phyloP scores from a whole-genome alignment of 2,888 invertebrate genomes.

The Hypomecis atomaria region DNA sequence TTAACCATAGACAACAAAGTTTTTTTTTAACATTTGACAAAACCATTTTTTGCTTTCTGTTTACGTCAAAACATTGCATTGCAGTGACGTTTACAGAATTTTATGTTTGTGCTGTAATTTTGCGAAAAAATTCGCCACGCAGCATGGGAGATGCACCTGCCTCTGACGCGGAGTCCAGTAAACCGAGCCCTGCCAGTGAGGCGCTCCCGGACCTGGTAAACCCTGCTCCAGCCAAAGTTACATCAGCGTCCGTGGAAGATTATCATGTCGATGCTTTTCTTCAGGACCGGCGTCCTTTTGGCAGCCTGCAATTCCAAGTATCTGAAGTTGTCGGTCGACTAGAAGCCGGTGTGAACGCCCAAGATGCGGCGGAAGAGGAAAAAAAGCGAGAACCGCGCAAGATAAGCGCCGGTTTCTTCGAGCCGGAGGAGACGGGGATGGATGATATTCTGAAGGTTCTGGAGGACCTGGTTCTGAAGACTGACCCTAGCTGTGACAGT shows the following conservation, averaged over 20 bases:
- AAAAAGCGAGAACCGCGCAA: slow-evolving; percentile 73
- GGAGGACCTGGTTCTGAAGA: slow-evolving; percentile 85
- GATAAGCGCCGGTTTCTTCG: slow-evolving; percentile 81
- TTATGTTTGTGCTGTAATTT: slow-evolving; percentile 69
- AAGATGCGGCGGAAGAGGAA: slow-evolving; percentile 71
- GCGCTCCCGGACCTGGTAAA: slow-evolving; percentile 66
- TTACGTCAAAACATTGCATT: slow-evolving; percentile 75
- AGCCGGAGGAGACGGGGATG: slow-evolving; percentile 83
- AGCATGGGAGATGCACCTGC: slow-evolving; percentile 78
- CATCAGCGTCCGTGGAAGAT: slow-evolving; percentile 29
- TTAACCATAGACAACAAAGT: slow-evolving; percentile 19
- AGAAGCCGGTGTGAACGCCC: slow-evolving; percentile 86
- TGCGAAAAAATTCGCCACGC: slow-evolving; percentile 71
- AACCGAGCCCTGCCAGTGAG: slow-evolving; percentile 61
- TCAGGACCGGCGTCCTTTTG: slow-evolving; percentile 86
- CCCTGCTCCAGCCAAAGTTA: slow-evolving; percentile 20
- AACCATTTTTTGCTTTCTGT: slow-evolving; percentile 20
- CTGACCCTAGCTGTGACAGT: slow-evolving; percentile 86
- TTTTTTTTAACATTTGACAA: slow-evolving; percentile 36
- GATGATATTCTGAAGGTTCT: slow-evolving; percentile 86
- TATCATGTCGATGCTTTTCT: slow-evolving; percentile 45
- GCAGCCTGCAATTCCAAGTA: slow-evolving; percentile 88
- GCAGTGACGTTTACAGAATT: slow-evolving; percentile 82
- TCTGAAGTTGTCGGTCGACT: slow-evolving; percentile 89
- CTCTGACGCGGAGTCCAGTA: slow-evolving; percentile 67